Base-by-base conservation (phyloP, 30 jellyfish, hydroid and myxozoan species). In the Aurelia aurita complex sp. Pacific region DNA sequence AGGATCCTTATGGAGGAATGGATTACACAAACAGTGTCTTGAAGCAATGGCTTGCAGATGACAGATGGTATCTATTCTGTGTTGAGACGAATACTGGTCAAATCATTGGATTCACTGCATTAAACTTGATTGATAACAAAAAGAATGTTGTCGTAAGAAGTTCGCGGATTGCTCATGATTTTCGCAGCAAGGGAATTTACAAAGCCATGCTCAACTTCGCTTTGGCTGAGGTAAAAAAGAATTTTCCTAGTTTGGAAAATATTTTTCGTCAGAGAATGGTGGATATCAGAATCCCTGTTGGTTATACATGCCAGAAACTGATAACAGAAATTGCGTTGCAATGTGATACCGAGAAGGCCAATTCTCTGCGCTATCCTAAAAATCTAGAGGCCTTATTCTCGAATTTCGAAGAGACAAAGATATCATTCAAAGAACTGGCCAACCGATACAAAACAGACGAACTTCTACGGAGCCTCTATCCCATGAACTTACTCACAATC, bases 151-250 rank as follows among this genome's bases (percentile, higher is more conserved):
- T 50, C 16, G 64, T 71, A 9, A 71, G 66, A 50, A 19, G 65
- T 36, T 71, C 81, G 10, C 43, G 81, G 16, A 60, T 71, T 4
- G 81, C 64, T 3, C 23, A 3, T 4, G 81, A 15, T 12, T 33
- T 32, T 15, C 64, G 85, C 1, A 59, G 85, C 17, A 74, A n/a
- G 10, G 85, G 85, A 17, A 33, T 74, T 12, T 74, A 74, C 72
- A 74, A 19, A 18, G 57, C 23, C 18, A 18, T 74, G 72, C 55
- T 74, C 1, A 43, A 23, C 72, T 50, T 0, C 57, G 72, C 85
- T 11, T 14, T 74, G 80, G 50, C 16, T 0, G n/a, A 14, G 33
- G 63, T 19, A n/a, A 35, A 52, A 33, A 19, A 70, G 42, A 10
- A 12, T 38, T 29, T 70, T 70, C 80, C 80, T 10, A 38, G 7